Conservation (phyloP, 2,888 invertebrate species). For the Chromoteleia sp. region DNA sequence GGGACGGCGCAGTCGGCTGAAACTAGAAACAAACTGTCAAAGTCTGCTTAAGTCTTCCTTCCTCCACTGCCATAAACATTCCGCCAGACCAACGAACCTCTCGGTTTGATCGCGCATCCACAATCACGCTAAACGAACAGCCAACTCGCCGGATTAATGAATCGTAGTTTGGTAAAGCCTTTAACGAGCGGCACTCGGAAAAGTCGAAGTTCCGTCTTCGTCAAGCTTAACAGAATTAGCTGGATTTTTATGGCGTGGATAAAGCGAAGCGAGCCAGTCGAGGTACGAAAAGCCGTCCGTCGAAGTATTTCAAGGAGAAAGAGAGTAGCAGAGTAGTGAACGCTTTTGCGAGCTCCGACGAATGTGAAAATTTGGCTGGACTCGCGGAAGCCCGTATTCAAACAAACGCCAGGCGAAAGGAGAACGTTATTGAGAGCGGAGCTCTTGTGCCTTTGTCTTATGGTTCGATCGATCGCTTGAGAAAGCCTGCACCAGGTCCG, state of each 20-base stretch:
- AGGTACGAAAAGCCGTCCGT: conserved; percentile 68
- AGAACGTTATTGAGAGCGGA: conserved; percentile 64
- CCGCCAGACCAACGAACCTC: conserved; percentile 46
- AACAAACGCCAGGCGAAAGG: conserved; percentile 52
- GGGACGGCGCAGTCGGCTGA: neutral
- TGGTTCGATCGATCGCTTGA: conserved; percentile 63
- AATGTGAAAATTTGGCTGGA: conserved; percentile 64
- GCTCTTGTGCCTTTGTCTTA: conserved; percentile 70
- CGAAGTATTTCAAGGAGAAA: conserved; percentile 49
- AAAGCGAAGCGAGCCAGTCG: conserved; percentile 57
- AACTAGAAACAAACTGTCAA: conserved; percentile 37
- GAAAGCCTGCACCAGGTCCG: conserved; percentile 46
- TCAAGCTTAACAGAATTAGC: conserved; percentile 57
- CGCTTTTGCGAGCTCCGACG: conserved; percentile 42
- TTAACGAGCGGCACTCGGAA: conserved; percentile 24
- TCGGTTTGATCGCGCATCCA: conserved; percentile 6
- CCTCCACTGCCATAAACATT: conserved; percentile 68
- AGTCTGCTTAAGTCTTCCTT: conserved; percentile 64
- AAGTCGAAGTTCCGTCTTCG: conserved; percentile 47
- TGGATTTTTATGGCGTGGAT: conserved; percentile 68
- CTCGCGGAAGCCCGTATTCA: conserved; percentile 60
- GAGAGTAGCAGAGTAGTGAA: conserved; percentile 12
- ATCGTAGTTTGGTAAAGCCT: conserved; percentile 8
- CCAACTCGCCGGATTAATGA: conserved; percentile 18
- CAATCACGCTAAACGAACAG: neutral